phyloP scores from a whole-genome alignment of 1,140 invertebrate genomes.

The Drosophila takahashii region DNA sequence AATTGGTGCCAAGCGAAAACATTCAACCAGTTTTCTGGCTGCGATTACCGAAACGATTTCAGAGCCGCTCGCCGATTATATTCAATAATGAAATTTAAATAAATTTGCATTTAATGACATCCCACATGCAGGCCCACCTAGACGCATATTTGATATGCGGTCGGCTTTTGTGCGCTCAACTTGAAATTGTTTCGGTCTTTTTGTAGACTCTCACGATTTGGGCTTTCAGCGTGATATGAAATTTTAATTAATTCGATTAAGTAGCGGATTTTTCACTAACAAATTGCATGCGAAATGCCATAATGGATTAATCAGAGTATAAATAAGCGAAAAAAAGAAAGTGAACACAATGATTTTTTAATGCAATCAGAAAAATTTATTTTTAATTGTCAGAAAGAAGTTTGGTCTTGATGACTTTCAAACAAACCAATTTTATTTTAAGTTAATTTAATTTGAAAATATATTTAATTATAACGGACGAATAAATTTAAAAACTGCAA shows the following conservation, averaged over 20 bases:
- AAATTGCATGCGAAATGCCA: slow-evolving; percentile 41
- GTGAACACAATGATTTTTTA: slow-evolving; percentile 21
- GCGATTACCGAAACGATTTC: slow-evolving; percentile 46
- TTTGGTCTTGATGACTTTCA: neutral
- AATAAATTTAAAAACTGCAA: neutral
- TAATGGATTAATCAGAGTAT: slow-evolving; percentile 44
- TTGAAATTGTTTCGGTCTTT: slow-evolving; percentile 60
- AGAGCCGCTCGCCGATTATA: slow-evolving; percentile 29
- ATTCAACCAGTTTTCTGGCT: slow-evolving; percentile 39
- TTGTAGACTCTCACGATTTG: slow-evolving; percentile 36
- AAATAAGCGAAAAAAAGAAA: slow-evolving; percentile 17
- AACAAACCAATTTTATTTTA: neutral
- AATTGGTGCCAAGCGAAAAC: slow-evolving; percentile 64
- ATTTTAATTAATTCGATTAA: slow-evolving; percentile 80
- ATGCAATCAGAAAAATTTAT: slow-evolving; percentile 1
- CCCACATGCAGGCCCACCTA: slow-evolving; percentile 16
- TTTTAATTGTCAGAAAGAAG: neutral
- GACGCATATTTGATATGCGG: slow-evolving; percentile 60
- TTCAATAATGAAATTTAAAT: slow-evolving; percentile 70
- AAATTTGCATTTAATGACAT: slow-evolving; percentile 61
- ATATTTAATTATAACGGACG: neutral
- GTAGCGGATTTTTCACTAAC: slow-evolving; percentile 45
- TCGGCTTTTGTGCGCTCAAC: slow-evolving; percentile 62
- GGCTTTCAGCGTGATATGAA: slow-evolving; percentile 55
- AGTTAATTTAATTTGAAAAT: neutral